A percentile compares a stretch with the other conserved stretches of the same genome.
These are phyloP conservation scores for Gallinago stenura DNA, from an alignment of 2,797 vertebrate species.

Conservation along the genomic window DNA sequence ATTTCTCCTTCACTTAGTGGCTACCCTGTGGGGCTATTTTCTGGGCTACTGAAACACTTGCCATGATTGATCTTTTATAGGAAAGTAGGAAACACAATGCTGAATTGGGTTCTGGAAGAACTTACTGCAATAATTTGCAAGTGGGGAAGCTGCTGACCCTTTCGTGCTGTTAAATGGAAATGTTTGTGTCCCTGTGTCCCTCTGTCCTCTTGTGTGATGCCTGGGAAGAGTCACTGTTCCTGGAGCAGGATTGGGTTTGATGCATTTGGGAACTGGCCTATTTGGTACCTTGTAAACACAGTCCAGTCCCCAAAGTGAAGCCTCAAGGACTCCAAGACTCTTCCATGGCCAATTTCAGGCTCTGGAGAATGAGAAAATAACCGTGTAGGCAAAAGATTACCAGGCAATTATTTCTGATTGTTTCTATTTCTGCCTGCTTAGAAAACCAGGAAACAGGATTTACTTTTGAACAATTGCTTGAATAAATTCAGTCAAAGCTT, in stretches of 20 bases:
- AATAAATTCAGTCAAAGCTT: background rate
- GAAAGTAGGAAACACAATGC: background rate
- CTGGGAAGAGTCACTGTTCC: background rate
- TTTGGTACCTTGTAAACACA: background rate
- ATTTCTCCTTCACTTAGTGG: background rate
- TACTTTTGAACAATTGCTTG: background rate
- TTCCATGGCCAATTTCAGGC: conserved; percentile 3
- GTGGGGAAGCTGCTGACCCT: background rate
- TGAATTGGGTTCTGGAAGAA: background rate
- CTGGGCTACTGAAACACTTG: background rate
- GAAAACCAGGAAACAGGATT: conserved; percentile 32
- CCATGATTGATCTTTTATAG: background rate
- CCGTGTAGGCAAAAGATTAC: background rate
- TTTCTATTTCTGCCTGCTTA: conserved; percentile 17
- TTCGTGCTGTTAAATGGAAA: background rate
- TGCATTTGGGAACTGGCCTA: background rate
- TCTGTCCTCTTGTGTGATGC: accelerated
- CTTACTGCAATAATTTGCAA: background rate
- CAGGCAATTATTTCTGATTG: conserved; percentile 24
- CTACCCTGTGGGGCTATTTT: background rate
- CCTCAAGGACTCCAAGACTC: background rate
- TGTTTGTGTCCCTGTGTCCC: background rate
- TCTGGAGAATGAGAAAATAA: conserved; percentile 36
- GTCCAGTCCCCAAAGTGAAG: background rate
- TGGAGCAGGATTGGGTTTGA: background rate